Base-by-base conservation (phyloP, 1,140 invertebrate genomes). In the Ganaspis sp. region DNA sequence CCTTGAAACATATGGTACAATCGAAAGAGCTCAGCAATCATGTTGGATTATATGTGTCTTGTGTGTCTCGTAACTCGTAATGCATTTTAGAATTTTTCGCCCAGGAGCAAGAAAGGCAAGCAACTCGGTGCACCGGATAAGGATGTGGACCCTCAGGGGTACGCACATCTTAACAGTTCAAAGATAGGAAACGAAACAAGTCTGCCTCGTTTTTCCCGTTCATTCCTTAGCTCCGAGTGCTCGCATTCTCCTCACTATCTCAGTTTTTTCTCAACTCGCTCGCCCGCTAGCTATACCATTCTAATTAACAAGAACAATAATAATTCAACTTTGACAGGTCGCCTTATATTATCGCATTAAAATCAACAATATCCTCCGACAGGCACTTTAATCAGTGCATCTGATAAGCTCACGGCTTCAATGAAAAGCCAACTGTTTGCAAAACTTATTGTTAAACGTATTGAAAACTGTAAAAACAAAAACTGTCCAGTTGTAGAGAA, bases 251-350 rank as follows among this genome's bases (percentile, higher is more conserved):
- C 5, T 12, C 23, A 15, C 15, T 26, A 64, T 64, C 23, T 64
- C 26, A 64, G 11, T 64, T 64, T 64, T 64, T 64, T 26, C 45
- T 29, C 58, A n/a, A 29, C 11, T 64, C 23, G 58, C 23, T 64
- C 58, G 11, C 58, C 58, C 58, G 15, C 23, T 15, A 64, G 58
- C 23, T 29, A 29, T 29, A n/a, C 23, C 58, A 64, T 64, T 64
- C 58, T 64, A 64, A 64, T 64, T 64, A 64, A 64, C 23, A 64
- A 64, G 58, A 64, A 64, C 58, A 64, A 64, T 64, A 64, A 64
- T 64, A 64, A 64, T 64, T 64, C 58, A 64, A 64, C 23, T 29
- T 64, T 1, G 26, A 64, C 58, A 64, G 58, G 23, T 29, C 26
- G 23, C 58, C 26, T 64, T 49, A 49, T 49, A 49, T 49, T n/a